Base-by-base conservation (phyloP, 2,888 invertebrate species). In the Drosophila neonasuta region DNA sequence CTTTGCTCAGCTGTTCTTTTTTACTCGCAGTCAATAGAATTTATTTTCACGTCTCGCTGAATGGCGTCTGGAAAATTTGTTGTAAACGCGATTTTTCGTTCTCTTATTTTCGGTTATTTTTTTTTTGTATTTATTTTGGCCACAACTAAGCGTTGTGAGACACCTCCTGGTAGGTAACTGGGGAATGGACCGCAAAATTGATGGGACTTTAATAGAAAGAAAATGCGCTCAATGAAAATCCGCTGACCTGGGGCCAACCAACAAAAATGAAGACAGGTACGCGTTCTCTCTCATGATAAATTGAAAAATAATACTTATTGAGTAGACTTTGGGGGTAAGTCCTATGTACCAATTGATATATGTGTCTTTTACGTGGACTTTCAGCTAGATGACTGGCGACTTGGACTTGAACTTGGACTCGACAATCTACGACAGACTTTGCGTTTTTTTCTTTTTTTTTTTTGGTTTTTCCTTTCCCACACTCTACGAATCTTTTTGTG, bases 261-360 rank as follows among this genome's bases (percentile, higher is more conserved):
- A 55, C n/a, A 2, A 6, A n/a, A 36, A 36, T 32, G 55, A 48
- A 55, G 68, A 73, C 69, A 84, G 83, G 74, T 80, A 78, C 71
- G 39, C 39, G 48, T 13, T 48, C 17, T 39, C 77, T 48, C 17
- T 39, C 77, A 72, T 79, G 77, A 85, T 87, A 87, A 85, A 85
- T 85, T 81, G 69, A 71, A 81, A 83, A 86, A 77, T 86, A 86
- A 83, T 83, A 49, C 63, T 45, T 34, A 81, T 68, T 58, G 65
- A 73, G 68, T 57, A 56, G 69, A 74, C 60, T 71, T 76, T 51
- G 36, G 20, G 56, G 42, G 15, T 29, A 67, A 44, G 59, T 50
- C 52, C 36, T n/a, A 5, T 6, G 24, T 6, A 50, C 17, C 56
- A 65, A 60, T 71, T 71, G 70, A 71, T 62, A 62, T 61, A 61